phyloP scores from a whole-genome alignment of 1,140 invertebrate species.

The Pachypeltis micranthus region DNA sequence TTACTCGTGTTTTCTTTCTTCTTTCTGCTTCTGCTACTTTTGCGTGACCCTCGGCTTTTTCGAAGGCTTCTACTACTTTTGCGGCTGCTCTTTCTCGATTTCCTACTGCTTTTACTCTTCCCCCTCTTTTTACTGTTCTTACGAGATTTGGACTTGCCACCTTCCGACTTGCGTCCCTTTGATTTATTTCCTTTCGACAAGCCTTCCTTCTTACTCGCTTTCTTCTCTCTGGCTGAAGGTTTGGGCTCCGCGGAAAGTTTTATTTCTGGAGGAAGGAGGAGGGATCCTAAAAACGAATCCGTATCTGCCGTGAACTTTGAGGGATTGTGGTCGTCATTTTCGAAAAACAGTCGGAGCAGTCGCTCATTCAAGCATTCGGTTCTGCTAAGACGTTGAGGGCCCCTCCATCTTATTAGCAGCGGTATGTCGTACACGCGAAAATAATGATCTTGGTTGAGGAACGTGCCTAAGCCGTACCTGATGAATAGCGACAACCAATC shows the following conservation, averaged over 20 bases:
- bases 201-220: neutral
- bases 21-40: neutral
- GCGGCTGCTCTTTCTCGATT: neutral
- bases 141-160: no score
- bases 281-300: neutral
- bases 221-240: neutral
- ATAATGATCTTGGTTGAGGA: neutral
- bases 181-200: neutral
- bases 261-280: neutral
- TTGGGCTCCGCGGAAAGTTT: no score
- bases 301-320: neutral
- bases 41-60: neutral
- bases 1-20: neutral
- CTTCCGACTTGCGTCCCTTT: no score
- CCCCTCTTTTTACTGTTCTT: neutral
- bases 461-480: neutral
- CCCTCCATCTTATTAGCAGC: neutral
- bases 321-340: slow-evolving; percentile 1
- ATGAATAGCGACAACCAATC: no score
- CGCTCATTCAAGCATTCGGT: neutral
- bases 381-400: neutral
- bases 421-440: neutral
- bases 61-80: neutral
- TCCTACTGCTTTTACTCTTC: neutral
- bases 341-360: neutral